Conservation (phyloP, 2,797 vertebrate species). For the Carapus acus region DNA sequence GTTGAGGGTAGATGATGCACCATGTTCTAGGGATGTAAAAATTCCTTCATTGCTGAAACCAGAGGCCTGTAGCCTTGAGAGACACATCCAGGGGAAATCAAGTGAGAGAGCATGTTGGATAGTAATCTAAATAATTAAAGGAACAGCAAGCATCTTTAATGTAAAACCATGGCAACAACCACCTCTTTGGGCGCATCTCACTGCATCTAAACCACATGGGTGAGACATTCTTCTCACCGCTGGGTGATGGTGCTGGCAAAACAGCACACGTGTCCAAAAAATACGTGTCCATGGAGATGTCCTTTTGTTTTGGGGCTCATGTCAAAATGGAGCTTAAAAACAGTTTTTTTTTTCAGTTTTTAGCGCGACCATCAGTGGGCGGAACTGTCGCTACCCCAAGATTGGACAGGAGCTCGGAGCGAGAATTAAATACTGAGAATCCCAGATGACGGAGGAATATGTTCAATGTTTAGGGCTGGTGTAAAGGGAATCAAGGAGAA, state of each 20-base stretch:
- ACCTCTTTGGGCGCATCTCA: conserved; percentile 37
- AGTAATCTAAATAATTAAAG: conserved; percentile 24
- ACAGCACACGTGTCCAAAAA: conserved; percentile 26
- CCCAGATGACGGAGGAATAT: conserved; percentile 43
- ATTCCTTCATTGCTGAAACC: conserved; percentile 34
- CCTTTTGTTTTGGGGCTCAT: conserved; percentile 16
- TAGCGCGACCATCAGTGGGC: conserved; percentile 33
- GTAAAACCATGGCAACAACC: conserved; percentile 34
- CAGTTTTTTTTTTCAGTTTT: conserved; percentile 26
- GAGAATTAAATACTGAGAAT: conserved; percentile 48
- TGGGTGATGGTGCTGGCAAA: conserved; percentile 19
- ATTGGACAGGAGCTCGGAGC: conserved; percentile 42
- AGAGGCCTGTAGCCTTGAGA: conserved; percentile 27
- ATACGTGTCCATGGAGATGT: conserved; percentile 17
- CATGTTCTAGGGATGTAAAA: conserved; percentile 45
- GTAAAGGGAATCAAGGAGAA: conserved; percentile 45
- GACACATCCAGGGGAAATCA: conserved; percentile 27
- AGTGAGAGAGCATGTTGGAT: conserved; percentile 17
- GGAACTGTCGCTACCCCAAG: conserved; percentile 36
- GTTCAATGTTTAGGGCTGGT: conserved; percentile 54
- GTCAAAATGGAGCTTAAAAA: conserved; percentile 23
- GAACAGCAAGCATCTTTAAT: conserved; percentile 23
- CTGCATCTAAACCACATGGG: conserved; percentile 10
- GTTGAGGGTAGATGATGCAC: conserved; percentile 39
- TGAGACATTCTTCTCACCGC: conserved; percentile 25